Evolutionary conservation across 2,797 vertebrate species (phyloP), one percentile per base, ranked within the genome.

Genomic region (Hephaestus fuliginosus): DNA sequence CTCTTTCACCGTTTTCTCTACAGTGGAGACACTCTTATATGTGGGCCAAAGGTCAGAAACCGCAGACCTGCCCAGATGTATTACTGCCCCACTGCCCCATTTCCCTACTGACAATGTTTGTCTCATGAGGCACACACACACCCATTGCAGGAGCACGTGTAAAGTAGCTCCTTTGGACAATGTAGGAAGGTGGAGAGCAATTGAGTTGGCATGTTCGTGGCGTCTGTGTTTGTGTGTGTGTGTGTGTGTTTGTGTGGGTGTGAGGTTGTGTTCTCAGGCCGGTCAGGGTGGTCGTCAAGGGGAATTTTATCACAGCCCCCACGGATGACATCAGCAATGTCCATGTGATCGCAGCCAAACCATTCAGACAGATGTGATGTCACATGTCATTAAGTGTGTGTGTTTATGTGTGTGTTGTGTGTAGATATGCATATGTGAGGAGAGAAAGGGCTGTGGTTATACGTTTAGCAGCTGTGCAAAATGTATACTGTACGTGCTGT

Each of bases 41-140:
- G 78, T 93, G 79, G 87, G 89, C 68, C 88, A 92, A 87, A 93
- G 86, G 83, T 92, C 84, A 89, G 62, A 72, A 76, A 76, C 71
- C 68, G 41, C 71, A 85, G 85, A 76, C 77, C 78, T 79, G 66
- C 65, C 80, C 89, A 85, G 82, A 85, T 83, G 13, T 75, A 87
- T 87, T 82, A 82, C 76, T 89, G 80, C 88, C 82, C 88, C 71
- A 86, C 83, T 52, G 65, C 79, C 80, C 86, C 72, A 68, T 68
- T 85, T 86, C 76, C 60, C 80, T 36, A 33, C 74, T 79, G 78
- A 83, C 68, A 78, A 7, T 17, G 13, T 46, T 33, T 44, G 22
- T 48, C 81, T 76, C 18, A 65, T 13, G 52, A 71, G 56, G 30
- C 30, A 66, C 52, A 20, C 53, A 41, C 63, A 64, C 78, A 65